Base-by-base conservation (phyloP, 2,888 invertebrate genomes). In the Idaea straminata region DNA sequence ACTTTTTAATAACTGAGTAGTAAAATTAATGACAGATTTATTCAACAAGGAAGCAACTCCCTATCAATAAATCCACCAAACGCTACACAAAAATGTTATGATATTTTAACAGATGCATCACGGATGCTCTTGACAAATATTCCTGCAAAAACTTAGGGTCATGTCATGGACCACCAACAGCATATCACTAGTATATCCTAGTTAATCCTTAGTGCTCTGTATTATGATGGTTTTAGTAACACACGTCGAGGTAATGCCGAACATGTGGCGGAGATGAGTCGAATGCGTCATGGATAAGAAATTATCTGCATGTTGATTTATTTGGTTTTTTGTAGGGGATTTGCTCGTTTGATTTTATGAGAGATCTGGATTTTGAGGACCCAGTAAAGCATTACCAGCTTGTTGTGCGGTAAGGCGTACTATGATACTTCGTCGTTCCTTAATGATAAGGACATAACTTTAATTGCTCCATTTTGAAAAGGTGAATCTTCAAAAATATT, bases 211-310 rank as follows among this genome's bases (percentile, higher is more conserved):
- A 63, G 75, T 82, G 84, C 85, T 83, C 84, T 85, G 86, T 91
- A 88, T 92, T 92, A 86, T 91, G 92, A 92, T 91, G 89, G 85
- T 87, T 90, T 89, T 84, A 83, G 81, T 81, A 76, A 79, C 80
- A 83, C 80, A 81, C 84, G 81, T 34, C 47, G 47, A 34, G 57
- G 63, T 91, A 89, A 91, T 86, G 75, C 91, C 73, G 74, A 83
- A 90, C 92, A 92, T 92, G 91, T 92, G 92, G 85, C 87, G 72
- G 65, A 72, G 79, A 81, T 83, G 82, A 77, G 75, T 74, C 74
- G 77, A 67, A 79, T 77, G 74, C 71, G 73, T 71, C 74, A 74
- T 72, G 72, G 70, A 72, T 71, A 70, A 63, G 73, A 34, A 34
- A 59, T 10, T 74, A 71, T 74, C 73, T 69, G 71, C 77, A 77